A percentile compares a stretch with the other conserved stretches of the same genome.
phyloP scores from a whole-genome alignment of 2,888 invertebrate genomes.

The Strigamia transsilvanica region DNA sequence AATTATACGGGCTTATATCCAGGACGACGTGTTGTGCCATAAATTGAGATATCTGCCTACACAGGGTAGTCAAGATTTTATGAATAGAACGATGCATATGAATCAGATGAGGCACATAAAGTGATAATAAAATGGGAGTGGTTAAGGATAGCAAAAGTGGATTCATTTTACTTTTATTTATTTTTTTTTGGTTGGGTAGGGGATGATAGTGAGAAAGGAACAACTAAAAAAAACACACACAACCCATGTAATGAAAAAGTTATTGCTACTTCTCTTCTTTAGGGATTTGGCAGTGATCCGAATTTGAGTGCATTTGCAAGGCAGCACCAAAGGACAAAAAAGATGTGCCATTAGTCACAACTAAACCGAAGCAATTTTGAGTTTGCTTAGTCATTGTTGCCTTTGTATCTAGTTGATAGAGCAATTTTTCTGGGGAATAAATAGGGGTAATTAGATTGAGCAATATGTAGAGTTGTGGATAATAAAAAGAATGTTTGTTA shows the following conservation, averaged over 20 bases:
- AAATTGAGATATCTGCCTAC: not conserved
- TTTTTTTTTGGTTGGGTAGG: not conserved
- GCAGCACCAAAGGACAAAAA: not conserved
- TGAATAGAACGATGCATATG: not conserved
- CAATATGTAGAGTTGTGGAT: too few species aligned
- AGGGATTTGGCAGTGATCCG: conserved; percentile 20
- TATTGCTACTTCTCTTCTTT: conserved; percentile 7
- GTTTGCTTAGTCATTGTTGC: conserved; percentile 18
- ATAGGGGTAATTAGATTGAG: too few species aligned
- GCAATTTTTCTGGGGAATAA: not conserved
- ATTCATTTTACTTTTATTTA: not conserved
- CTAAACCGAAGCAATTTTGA: conserved; percentile 30
- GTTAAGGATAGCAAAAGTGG: not conserved
- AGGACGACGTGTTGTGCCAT: not conserved
- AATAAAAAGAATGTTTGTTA: too few species aligned
- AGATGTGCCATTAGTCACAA: conserved; percentile 10
- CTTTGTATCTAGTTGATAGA: not conserved
- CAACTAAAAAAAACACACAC: not conserved
- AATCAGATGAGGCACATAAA: conserved; percentile 5
- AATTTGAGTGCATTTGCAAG: conserved; percentile 14
- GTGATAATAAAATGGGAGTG: not conserved
- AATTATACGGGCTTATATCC: not conserved
- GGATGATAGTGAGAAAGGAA: not conserved
- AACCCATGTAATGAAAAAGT: conserved; percentile 13
- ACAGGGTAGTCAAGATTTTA: not conserved